These are phyloP conservation scores for Ostrea denselamellosa DNA, from an alignment of 1,140 invertebrate genomes.

Conservation along the genomic window DNA sequence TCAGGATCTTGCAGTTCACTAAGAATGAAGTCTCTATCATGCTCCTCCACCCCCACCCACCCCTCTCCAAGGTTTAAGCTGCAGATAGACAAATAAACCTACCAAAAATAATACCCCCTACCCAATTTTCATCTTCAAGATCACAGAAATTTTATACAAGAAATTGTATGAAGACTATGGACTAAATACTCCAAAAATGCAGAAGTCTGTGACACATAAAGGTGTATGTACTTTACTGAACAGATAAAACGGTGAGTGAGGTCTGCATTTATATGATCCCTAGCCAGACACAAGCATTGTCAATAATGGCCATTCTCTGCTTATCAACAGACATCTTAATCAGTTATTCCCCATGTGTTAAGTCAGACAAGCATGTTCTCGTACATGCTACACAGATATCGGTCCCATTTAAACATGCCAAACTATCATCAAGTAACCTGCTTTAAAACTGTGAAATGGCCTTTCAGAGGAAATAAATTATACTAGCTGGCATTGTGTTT, in stretches of 20 bases:
- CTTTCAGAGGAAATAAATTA: neutral
- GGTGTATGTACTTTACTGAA: neutral
- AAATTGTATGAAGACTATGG: too few relatives aligned
- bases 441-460: neutral
- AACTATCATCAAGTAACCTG: neutral
- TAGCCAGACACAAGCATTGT: slow-evolving; percentile 14
- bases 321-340: slow-evolving; percentile 38
- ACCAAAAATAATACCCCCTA: too few relatives aligned
- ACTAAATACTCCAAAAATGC: too few relatives aligned
- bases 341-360: neutral
- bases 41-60: too few relatives aligned
- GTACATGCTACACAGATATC: neutral
- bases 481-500: neutral
- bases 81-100: too few relatives aligned
- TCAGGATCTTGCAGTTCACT: too few relatives aligned
- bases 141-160: too few relatives aligned
- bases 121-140: too few relatives aligned
- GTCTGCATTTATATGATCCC: neutral
- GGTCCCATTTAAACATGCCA: neutral
- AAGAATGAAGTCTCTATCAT: too few relatives aligned
- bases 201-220: too few relatives aligned
- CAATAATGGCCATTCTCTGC: slow-evolving; percentile 4
- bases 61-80: too few relatives aligned
- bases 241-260: neutral
- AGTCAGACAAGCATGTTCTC: neutral